A percentile compares a stretch with the other conserved stretches of the same genome.
phyloP scores from a whole-genome alignment of 2,797 vertebrate genomes.

The Dendrocincla fuliginosa region DNA sequence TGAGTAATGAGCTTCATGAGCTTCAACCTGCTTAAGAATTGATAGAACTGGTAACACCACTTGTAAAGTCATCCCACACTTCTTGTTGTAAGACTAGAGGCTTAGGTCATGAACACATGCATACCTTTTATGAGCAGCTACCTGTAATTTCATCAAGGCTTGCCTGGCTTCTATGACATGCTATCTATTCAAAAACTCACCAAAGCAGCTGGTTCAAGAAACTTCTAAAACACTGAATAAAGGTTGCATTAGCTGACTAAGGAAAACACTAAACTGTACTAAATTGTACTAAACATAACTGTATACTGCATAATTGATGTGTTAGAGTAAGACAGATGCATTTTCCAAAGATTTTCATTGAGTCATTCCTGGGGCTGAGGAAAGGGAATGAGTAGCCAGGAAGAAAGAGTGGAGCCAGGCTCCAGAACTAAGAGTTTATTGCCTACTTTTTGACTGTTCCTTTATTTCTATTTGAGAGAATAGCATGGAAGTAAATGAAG shows the following conservation, averaged over 20 bases:
- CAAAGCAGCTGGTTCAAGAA: neutral
- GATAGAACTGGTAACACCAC: neutral
- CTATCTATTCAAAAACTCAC: neutral
- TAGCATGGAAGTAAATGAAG: neutral
- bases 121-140: neutral
- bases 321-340: neutral
- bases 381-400: neutral
- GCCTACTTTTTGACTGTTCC: neutral
- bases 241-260: neutral
- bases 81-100: neutral
- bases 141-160: neutral
- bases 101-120: neutral
- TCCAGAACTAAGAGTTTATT: neutral
- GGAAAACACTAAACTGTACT: neutral
- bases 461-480: neutral
- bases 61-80: neutral
- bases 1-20: too few species aligned
- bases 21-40: neutral
- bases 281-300: neutral
- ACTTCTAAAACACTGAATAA: neutral
- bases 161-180: neutral
- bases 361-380: neutral
- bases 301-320: neutral
- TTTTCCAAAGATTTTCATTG: neutral
- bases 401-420: neutral